phyloP scores from a whole-genome alignment of 2,113 vertebrate species.

The Phylloscopus whistleri region DNA sequence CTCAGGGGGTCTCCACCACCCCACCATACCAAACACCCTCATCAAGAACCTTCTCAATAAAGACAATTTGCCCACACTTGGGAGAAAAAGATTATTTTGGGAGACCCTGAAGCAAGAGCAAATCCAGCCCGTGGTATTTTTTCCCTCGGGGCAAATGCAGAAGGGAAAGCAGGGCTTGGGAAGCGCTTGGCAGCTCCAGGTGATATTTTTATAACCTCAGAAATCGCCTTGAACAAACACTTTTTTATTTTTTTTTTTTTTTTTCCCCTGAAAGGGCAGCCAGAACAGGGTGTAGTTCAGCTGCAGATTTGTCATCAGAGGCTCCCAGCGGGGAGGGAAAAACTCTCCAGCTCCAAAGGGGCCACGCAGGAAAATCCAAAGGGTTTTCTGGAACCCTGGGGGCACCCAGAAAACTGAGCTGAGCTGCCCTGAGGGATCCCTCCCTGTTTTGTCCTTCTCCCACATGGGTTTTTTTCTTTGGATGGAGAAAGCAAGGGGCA shows the following conservation, averaged over 20 bases:
- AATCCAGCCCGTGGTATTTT: neutral
- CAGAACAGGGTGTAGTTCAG: neutral
- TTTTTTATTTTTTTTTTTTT: neutral
- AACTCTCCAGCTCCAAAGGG: neutral
- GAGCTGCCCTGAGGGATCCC: fast-evolving
- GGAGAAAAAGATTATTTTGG: neutral
- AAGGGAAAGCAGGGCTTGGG: neutral
- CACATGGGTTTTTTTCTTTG: fast-evolving
- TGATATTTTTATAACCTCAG: constrained; percentile 7
- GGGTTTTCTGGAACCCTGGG: neutral
- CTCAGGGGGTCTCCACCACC: neutral
- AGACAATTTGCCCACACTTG: neutral
- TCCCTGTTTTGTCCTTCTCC: neutral
- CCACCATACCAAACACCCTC: fast-evolving
- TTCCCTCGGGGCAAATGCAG: neutral
- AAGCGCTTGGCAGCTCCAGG: fast-evolving
- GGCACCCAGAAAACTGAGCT: neutral
- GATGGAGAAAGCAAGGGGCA: neutral
- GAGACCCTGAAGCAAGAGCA: neutral
- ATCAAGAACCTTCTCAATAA: neutral
- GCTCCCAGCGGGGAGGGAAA: neutral
- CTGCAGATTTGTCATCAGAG: neutral
- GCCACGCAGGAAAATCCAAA: neutral
- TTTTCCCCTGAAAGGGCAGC: neutral
- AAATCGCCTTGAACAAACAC: neutral